Conservation (phyloP, 1,140 invertebrate species). For the Conopomorpha cramerella region DNA sequence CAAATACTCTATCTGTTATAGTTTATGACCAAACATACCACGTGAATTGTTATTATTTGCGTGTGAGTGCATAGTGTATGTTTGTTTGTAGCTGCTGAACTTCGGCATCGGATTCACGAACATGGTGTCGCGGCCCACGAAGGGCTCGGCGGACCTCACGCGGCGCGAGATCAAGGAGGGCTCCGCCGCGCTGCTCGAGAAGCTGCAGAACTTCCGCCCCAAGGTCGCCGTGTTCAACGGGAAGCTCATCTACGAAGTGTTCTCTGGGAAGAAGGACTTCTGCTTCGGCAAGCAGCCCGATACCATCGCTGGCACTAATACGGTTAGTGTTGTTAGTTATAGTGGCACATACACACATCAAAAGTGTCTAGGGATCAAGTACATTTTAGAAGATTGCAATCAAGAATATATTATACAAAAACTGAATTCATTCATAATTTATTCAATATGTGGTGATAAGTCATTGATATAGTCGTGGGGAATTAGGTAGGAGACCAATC, state of each 20-base stretch:
- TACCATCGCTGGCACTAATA: conserved; percentile 89
- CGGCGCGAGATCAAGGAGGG: conserved; percentile 97
- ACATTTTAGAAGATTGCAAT: no score
- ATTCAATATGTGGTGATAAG: no score
- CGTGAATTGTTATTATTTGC: no score
- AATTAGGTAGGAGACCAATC: no score
- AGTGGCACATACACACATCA: no score
- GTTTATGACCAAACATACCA: no score
- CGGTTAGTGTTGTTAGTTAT: conserved; percentile 77
- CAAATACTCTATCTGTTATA: no score
- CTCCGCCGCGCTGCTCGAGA: conserved; percentile 87
- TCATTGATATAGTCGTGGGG: no score
- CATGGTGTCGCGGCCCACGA: conserved; percentile 93
- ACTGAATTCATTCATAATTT: no score
- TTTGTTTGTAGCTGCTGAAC: conserved; percentile 79
- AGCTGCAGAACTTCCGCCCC: conserved; percentile 89
- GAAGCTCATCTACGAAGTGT: conserved; percentile 97
- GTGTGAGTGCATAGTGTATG: no score
- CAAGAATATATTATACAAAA: no score
- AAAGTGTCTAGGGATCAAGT: no score
- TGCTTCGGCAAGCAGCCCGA: conserved; percentile 94
- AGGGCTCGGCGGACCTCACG: conserved; percentile 93
- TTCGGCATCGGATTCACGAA: conserved; percentile 98
- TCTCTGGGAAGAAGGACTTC: conserved; percentile 96
- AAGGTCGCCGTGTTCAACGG: conserved; percentile 99